Conservation (phyloP, 2,113 vertebrate genomes). For the Ahaetulla prasina region DNA sequence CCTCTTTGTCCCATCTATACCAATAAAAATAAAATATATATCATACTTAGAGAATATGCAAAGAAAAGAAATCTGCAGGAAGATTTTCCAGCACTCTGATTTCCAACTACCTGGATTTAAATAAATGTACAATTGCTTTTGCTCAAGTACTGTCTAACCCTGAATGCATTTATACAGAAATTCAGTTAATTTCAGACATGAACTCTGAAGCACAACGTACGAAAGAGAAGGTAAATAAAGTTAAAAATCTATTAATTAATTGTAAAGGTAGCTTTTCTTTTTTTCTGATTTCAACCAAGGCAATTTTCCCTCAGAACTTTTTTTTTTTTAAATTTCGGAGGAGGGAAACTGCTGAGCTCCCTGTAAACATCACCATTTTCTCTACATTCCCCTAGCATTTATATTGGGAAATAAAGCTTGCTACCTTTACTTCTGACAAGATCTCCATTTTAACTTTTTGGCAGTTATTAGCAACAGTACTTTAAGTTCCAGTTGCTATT, state of each 20-base stretch:
- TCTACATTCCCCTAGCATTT: neutral
- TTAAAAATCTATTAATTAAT: neutral
- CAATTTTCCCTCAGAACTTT: neutral
- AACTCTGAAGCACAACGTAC: neutral
- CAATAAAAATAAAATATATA: fast-evolving
- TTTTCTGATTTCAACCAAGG: neutral
- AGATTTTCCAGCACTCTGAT: neutral
- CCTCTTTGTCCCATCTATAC: neutral
- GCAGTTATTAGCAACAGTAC: neutral
- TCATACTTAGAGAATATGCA: neutral
- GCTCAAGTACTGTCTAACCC: neutral
- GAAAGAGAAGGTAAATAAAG: neutral
- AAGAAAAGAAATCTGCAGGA: neutral
- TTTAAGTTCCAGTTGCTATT: neutral
- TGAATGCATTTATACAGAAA: neutral
- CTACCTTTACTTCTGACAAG: neutral
- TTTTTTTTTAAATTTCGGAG: neutral
- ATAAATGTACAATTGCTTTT: neutral
- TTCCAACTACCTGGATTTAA: neutral
- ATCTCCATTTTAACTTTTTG: neutral
- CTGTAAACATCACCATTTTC: neutral
- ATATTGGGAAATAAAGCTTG: neutral
- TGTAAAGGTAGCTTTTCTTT: neutral
- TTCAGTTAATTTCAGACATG: neutral
- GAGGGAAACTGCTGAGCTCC: neutral